phyloP scores from a whole-genome alignment of 1,140 invertebrate species.

The Drosophila saltans region DNA sequence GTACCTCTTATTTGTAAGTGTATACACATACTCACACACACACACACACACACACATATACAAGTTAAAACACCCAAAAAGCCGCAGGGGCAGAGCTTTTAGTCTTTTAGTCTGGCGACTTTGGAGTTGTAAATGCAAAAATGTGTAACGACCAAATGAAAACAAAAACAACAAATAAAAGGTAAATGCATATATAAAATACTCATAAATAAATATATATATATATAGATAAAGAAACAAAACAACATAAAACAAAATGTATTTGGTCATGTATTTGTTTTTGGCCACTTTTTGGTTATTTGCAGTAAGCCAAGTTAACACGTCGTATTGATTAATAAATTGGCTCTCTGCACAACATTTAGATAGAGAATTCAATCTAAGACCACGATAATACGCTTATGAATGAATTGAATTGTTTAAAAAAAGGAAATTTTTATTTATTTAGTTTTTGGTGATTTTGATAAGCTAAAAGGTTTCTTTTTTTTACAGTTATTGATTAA shows the following conservation, averaged over 20 bases:
- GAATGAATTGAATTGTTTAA: constrained; percentile 4
- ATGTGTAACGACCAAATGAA: constrained; percentile 28
- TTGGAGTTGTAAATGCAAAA: constrained; percentile 36
- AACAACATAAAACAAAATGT: neutral
- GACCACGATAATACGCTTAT: neutral
- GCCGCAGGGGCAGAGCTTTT: constrained; percentile 24
- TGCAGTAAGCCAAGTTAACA: constrained; percentile 3
- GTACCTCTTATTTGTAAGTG: neutral
- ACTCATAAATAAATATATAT: constrained; percentile 6
- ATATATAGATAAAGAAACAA: neutral
- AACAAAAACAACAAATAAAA: neutral
- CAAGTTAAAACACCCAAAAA: neutral
- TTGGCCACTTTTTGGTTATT: constrained; percentile 1
- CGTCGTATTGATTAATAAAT: constrained; percentile 12
- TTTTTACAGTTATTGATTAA: neutral
- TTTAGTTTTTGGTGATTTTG: neutral
- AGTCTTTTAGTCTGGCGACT: constrained; percentile 22
- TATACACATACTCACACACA: neutral
- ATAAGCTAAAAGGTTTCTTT: neutral
- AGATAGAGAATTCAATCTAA: neutral
- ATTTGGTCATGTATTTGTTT: neutral
- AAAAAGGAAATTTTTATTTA: neutral
- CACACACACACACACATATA: neutral
- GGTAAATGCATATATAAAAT: constrained; percentile 2
- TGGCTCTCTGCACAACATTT: neutral